These are phyloP conservation scores for Melipona quadrifasciata DNA, from an alignment of 1,140 invertebrate species.

Conservation along the genomic window DNA sequence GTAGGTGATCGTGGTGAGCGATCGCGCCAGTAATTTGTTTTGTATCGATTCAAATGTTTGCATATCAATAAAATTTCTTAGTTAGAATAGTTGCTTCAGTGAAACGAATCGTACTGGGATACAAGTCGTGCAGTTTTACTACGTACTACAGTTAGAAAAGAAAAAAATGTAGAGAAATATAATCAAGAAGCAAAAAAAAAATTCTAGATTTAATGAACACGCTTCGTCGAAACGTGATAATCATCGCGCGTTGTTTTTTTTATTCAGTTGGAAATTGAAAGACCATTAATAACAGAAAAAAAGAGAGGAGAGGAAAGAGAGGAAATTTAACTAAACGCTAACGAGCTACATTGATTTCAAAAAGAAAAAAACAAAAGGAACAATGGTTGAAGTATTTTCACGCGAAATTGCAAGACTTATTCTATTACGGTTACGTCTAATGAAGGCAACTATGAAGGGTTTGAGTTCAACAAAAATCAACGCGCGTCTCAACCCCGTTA, in stretches of 20 bases:
- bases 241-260: constrained; percentile 6
- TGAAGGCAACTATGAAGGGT: constrained; percentile 68
- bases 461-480: constrained; percentile 46
- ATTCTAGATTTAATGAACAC: not conserved
- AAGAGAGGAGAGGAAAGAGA: not conserved
- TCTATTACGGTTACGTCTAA: constrained; percentile 59
- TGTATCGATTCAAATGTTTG: no score
- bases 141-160: not conserved
- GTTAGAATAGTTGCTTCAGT: no score
- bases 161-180: not conserved
- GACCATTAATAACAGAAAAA: not conserved
- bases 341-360: constrained; percentile 24
- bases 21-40: no score
- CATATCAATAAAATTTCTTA: no score
- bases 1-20: no score
- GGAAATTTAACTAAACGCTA: constrained; percentile 23
- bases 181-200: not conserved
- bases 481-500: not conserved
- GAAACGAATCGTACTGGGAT: no score
- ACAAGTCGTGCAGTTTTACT: no score
- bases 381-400: not conserved
- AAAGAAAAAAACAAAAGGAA: no score
- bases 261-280: not conserved
- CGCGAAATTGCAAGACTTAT: constrained; percentile 32
- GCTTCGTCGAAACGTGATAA: not conserved